Evolutionary conservation across 2,888 invertebrate genomes (phyloP).

Genomic region (Petrolisthes cinctipes): DNA sequence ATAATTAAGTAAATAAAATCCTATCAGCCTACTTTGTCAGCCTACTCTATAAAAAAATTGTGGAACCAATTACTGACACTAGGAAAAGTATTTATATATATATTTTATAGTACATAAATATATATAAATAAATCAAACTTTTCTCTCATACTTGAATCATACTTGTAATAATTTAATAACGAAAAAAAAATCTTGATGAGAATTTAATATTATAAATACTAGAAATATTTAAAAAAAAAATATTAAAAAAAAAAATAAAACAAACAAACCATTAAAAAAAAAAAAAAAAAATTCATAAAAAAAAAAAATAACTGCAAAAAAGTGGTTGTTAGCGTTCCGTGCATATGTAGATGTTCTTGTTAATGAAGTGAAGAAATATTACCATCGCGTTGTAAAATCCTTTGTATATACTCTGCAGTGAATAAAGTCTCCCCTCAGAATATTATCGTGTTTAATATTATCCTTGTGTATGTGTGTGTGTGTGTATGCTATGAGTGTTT

Average conservation of each 20-base stretch:
- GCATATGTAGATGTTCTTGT: slow-evolving; percentile 7
- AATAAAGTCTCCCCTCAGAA: background rate
- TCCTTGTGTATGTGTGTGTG: too few relatives aligned
- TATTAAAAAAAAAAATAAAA: background rate
- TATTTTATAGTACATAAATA: background rate
- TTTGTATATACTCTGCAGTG: background rate
- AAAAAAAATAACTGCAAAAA: background rate
- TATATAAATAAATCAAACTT: background rate
- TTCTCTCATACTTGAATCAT: background rate
- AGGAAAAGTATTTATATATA: background rate
- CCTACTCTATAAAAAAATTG: background rate
- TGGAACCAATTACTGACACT: background rate
- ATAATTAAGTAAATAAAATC: too few relatives aligned
- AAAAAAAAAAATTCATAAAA: background rate
- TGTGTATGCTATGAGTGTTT: too few relatives aligned
- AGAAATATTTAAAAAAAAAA: background rate
- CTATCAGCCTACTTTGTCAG: background rate
- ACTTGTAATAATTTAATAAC: background rate
- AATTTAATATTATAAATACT: slow-evolving; percentile 7
- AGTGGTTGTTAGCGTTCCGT: slow-evolving; percentile 13
- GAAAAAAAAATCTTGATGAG: slow-evolving; percentile 5
- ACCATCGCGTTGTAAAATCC: background rate
- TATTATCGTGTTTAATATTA: background rate
- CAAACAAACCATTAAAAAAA: background rate
- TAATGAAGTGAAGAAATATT: background rate